These are phyloP conservation scores for Drosophila siamana DNA, from an alignment of 2,888 invertebrate genomes.

Conservation along the genomic window DNA sequence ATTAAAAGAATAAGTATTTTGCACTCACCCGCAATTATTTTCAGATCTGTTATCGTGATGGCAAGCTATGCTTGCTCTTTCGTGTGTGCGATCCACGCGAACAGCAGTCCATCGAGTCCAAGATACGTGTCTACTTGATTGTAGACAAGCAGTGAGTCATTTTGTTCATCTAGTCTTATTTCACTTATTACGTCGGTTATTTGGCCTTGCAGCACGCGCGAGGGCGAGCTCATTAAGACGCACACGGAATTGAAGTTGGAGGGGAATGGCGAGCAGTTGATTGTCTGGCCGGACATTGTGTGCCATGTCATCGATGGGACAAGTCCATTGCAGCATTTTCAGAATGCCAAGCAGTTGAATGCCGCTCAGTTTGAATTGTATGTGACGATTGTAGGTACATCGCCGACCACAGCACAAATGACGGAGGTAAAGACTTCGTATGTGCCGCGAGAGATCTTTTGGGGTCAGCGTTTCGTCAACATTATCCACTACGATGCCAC, in stretches of 20 bases:
- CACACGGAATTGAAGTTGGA: conserved; percentile 89
- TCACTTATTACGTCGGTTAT: not conserved
- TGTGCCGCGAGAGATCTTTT: conserved; percentile 91
- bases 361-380: conserved; percentile 92
- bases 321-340: conserved; percentile 93
- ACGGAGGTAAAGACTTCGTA: conserved; percentile 92
- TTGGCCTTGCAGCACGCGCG: conserved; percentile 83
- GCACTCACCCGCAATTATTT: not conserved
- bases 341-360: conserved; percentile 90
- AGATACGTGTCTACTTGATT: conserved; percentile 88
- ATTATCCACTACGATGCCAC: conserved; percentile 87
- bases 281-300: conserved; percentile 95
- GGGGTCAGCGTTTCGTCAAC: conserved; percentile 93
- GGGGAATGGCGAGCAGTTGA: conserved; percentile 88
- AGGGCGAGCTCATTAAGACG: conserved; percentile 91
- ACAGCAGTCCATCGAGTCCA: conserved; percentile 92
- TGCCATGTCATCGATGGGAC: conserved; percentile 92
- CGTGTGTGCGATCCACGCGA: conserved; percentile 92
- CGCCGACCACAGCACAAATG: conserved; percentile 91
- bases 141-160: conserved; percentile 80
- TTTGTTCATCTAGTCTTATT: not conserved
- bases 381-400: conserved; percentile 92
- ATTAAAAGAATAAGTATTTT: not conserved
- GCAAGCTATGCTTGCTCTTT: conserved; percentile 91
- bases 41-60: conserved; percentile 92